phyloP scores from a whole-genome alignment of 2,888 invertebrate species.

The Hetaerina titia region DNA sequence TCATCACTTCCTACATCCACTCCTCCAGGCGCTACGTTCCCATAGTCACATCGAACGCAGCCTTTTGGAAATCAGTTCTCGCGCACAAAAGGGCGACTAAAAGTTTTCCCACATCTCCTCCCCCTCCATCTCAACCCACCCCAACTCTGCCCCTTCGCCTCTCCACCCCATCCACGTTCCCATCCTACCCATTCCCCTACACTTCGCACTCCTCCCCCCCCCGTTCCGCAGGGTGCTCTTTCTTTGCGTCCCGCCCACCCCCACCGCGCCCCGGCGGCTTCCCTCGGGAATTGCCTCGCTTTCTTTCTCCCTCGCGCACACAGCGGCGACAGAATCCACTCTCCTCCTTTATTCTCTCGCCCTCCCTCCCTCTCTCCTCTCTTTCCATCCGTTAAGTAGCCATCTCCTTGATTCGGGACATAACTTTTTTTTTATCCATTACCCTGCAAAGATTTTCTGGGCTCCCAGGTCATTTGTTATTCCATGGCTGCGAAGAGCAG shows the following conservation, averaged over 20 bases:
- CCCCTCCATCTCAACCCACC: not conserved
- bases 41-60: not conserved
- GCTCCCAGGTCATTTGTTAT: not conserved
- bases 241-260: too few species aligned
- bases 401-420: not conserved
- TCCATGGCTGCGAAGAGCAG: not conserved
- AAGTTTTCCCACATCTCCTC: not conserved
- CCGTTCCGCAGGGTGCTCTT: too few species aligned
- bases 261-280: too few species aligned
- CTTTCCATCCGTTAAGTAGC: not conserved
- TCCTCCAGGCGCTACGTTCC: not conserved
- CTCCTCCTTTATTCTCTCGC: not conserved
- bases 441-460: not conserved
- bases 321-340: not conserved
- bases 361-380: not conserved
- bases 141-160: not conserved
- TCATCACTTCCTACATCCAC: not conserved
- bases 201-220: too few species aligned
- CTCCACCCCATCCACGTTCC: not conserved
- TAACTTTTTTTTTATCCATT: not conserved
- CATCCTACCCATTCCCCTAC: not conserved
- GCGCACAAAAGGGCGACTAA: not conserved
- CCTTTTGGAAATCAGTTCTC: constrained; percentile 24
- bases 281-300: too few species aligned
- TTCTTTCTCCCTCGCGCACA: not conserved